Evolutionary conservation across 2,113 vertebrate species (phyloP), one percentile per base, ranked within the genome.

Genomic region (Accipiter cooperii): DNA sequence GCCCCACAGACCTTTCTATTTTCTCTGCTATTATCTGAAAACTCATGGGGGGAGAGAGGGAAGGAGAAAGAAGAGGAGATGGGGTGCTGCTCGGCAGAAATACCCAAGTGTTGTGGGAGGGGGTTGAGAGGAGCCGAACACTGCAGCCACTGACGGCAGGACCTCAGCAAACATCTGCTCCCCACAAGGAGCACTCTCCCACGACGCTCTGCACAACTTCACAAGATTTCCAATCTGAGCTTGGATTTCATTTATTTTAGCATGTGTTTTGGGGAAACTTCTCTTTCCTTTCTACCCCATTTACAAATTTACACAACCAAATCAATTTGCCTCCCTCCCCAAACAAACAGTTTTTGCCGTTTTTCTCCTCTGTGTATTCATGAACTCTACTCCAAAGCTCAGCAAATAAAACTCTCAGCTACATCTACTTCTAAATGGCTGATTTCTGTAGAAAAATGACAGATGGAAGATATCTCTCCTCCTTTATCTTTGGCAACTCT

Each of bases 381-480:
- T 7, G n/a, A 81, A 81, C 93, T 68, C 42, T 24, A 36, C 60
- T 64, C 66, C 26, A 83, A 80, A 78, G 57, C 52, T 89, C 64
- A 89, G 73, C 76, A 89, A 92, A 96, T 16, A 96, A 93, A 93
- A 83, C 70, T 74, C 79, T 42, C 34, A 38, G 75, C 49, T 80
- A 33, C 66, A 49, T 40, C 46, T 38, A 65, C 65, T 83, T 85
- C 87, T 84, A 52, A 92, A 61, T 22, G 54, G 84, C 76, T 84
- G 86, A 34, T 82, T 84, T 64, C 87, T 83, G 57, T 25, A 69
- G 52, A 74, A 79, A 68, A 87, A 95, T n/a, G 81, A 85, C 89
- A 95, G 91, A 87, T 89, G 92, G 92, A 85, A 87, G 66, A 78
- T 19, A 38, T 40, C 51, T 89, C 89, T 89, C 69, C 73, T 91